Percentiles rank a stretch among this genome's conserved stretches.
These are phyloP conservation scores for Zelostemma sp. DNA, from an alignment of 1,140 invertebrate species.

Conservation along the genomic window DNA sequence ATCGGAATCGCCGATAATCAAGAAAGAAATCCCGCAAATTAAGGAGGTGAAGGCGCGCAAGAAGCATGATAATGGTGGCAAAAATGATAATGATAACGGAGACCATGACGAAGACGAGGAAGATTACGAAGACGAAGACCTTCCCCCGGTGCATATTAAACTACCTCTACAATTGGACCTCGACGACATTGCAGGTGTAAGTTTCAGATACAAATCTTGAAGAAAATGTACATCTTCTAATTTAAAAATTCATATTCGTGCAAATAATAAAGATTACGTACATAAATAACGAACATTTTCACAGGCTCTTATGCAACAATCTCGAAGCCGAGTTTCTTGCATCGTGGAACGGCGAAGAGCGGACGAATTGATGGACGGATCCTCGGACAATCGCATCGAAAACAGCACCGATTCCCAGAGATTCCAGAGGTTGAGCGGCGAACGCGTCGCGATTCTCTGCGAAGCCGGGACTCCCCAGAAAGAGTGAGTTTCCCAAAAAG, in stretches of 20 bases:
- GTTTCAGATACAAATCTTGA: slow-evolving; percentile 26
- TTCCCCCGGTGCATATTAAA: slow-evolving; percentile 78
- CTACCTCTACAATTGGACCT: slow-evolving; percentile 84
- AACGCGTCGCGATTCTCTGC: slow-evolving; percentile 88
- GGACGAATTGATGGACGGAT: slow-evolving; percentile 83
- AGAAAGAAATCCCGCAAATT: slow-evolving; percentile 63
- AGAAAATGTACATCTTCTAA: not conserved
- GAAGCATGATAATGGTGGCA: slow-evolving; percentile 54
- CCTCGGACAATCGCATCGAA: slow-evolving; percentile 64
- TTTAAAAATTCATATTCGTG: too few relatives aligned
- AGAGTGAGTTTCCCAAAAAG: slow-evolving; percentile 63
- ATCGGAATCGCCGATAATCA: slow-evolving; percentile 43
- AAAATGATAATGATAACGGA: slow-evolving; percentile 61
- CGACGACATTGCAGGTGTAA: slow-evolving; percentile 81
- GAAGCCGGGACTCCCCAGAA: slow-evolving; percentile 80
- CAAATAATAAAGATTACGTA: too few relatives aligned
- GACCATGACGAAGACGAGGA: slow-evolving; percentile 72
- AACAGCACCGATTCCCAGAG: slow-evolving; percentile 80
- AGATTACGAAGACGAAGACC: slow-evolving; percentile 71
- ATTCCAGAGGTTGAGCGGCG: slow-evolving; percentile 81
- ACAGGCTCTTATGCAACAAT: slow-evolving; percentile 62
- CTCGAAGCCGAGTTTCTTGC: slow-evolving; percentile 81
- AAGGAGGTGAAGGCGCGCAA: slow-evolving; percentile 60
- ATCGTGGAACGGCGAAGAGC: slow-evolving; percentile 87
- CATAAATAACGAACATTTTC: too few relatives aligned